Evolutionary conservation across 2,888 invertebrate genomes (phyloP), one percentile per base, ranked within the genome.

Genomic region (Hydraecia micacea): DNA sequence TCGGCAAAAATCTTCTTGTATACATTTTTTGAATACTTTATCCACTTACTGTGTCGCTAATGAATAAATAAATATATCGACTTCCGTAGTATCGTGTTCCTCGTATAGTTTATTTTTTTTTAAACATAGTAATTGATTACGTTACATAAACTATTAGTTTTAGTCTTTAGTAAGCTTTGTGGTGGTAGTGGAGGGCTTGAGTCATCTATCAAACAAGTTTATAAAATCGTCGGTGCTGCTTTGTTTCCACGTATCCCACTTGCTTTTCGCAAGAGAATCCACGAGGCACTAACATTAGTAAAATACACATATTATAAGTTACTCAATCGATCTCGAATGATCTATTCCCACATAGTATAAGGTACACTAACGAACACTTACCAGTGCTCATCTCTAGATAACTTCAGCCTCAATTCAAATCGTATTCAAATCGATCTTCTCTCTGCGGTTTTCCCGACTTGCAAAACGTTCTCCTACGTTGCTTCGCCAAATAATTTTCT

Each of bases 401-500:
- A 72, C 58, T 60, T 63, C 15, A 60, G 39, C 55, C 32, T 77
- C 77, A 52, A 69, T 77, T 69, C 49, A 73, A 81, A 81, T 78
- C 52, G 66, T 73, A 75, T 73, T 66, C 63, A 42, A 75, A 75
- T 86, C 73, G 83, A 86, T 58, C 63, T 67, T 58, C 63, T 67
- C 42, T 28, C 8, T 67, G 86, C 58, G 75, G 83, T 81, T 72
- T 28, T 49, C 39, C 25, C 49, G 67, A 67, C 79, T 55, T 52
- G 39, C 75, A 62, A 75, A 84, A 67, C 70, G 75, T 70, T 73
- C 32, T 49, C 55, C 58, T 6, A 32, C 28, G 36, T 18, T 39
- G 52, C 69, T 65, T 46, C 65, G 52, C 73, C 73, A 74, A 73
- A 83, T 86, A 36, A 84, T 83, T 78, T 78, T 79, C 66, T 69